Conservation (phyloP, 2,113 vertebrate genomes). For the Helogale parvula region DNA sequence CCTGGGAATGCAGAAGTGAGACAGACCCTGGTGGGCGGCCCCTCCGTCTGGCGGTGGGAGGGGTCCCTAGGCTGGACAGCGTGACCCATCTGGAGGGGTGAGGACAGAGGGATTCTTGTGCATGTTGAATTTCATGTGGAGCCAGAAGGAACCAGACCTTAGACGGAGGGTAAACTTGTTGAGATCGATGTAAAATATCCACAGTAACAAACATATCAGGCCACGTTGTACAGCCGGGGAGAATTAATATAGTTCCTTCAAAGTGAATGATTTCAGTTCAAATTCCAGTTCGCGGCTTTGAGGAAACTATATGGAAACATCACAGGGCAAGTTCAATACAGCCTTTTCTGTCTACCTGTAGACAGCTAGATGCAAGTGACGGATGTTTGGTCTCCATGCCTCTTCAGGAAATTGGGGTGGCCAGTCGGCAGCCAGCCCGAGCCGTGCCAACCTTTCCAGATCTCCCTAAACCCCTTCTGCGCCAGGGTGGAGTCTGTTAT, state of each 20-base stretch:
- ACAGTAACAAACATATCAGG: neutral
- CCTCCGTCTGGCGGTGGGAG: neutral
- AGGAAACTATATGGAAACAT: neutral
- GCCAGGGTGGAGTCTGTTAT: accelerated
- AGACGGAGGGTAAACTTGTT: neutral
- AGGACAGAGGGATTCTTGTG: neutral
- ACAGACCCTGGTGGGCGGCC: accelerated
- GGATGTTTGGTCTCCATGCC: neutral
- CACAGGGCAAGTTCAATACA: neutral
- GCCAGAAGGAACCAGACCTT: neutral
- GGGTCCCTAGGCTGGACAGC: accelerated
- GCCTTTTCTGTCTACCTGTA: neutral
- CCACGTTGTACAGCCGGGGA: neutral
- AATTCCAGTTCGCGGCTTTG: neutral
- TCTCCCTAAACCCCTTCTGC: neutral
- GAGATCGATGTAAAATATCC: neutral
- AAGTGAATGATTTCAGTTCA: neutral
- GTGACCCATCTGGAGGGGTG: neutral
- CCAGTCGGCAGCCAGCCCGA: neutral
- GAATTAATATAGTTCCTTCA: neutral
- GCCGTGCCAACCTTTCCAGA: neutral
- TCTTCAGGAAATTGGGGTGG: conserved; percentile 25
- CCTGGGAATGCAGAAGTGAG: neutral
- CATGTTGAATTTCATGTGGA: neutral
- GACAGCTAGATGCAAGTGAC: neutral